phyloP scores from a whole-genome alignment of 2,797 vertebrate species.

The Smutsia temminckii region DNA sequence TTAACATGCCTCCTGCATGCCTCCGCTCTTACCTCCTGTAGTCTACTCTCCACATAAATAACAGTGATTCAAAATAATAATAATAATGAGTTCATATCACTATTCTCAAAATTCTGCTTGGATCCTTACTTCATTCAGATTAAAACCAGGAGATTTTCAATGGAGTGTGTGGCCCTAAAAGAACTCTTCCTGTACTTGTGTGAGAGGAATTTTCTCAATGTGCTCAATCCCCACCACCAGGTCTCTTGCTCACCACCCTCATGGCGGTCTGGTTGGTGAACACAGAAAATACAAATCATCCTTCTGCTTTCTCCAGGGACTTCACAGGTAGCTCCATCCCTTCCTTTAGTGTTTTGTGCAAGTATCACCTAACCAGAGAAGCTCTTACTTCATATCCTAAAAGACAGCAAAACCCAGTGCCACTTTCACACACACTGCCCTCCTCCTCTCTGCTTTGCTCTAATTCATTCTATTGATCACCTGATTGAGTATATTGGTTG shows the following conservation, averaged over 20 bases:
- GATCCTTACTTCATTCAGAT: background rate
- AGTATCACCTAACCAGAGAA: background rate
- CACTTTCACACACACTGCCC: background rate
- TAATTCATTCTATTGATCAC: background rate
- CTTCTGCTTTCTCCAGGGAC: background rate
- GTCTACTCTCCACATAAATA: background rate
- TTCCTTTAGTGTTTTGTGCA: background rate
- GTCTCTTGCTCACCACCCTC: background rate
- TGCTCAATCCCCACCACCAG: background rate
- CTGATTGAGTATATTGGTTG: background rate
- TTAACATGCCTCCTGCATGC: background rate
- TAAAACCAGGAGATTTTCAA: background rate
- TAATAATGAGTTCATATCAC: background rate
- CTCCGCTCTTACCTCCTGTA: background rate
- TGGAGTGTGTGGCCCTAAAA: background rate
- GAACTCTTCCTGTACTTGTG: background rate
- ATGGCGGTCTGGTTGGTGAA: background rate
- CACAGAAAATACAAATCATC: background rate
- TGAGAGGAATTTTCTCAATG: background rate
- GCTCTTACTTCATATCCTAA: background rate
- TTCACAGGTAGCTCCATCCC: background rate
- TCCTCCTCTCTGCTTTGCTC: background rate
- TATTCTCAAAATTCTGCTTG: background rate
- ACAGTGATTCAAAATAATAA: background rate
- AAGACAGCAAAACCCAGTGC: background rate